Conservation (phyloP, 2,113 vertebrate genomes). For the Sakesphorus luctuosus region DNA sequence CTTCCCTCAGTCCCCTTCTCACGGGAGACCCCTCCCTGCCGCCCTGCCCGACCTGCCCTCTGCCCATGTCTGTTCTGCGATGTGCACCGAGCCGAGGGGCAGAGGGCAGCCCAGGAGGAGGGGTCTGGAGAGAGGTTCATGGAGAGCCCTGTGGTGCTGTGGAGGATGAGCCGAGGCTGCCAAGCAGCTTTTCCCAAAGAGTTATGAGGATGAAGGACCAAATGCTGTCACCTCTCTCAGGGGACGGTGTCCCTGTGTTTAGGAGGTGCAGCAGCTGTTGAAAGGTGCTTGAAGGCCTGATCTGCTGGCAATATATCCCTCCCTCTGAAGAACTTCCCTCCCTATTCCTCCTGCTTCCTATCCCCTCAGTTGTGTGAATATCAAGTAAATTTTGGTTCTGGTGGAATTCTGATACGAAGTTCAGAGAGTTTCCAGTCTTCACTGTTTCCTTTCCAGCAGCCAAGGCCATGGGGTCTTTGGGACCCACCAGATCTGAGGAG, state of each 20-base stretch:
- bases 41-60: not conserved
- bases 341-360: not conserved
- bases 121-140: accelerated
- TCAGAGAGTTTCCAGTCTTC: not conserved
- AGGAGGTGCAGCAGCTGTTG: not conserved
- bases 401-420: not conserved
- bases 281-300: not conserved
- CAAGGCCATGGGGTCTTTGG: not conserved
- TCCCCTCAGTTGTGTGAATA: not conserved
- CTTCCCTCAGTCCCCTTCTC: too few relatives aligned
- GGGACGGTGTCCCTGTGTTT: not conserved
- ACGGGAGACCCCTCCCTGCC: not conserved
- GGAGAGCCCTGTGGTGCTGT: not conserved
- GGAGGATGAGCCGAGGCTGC: not conserved
- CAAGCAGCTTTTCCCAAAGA: not conserved
- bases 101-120: not conserved
- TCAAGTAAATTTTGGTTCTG: not conserved
- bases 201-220: not conserved
- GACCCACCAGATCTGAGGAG: not conserved
- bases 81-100: not conserved
- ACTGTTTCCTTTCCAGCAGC: not conserved
- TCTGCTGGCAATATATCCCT: not conserved
- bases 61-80: accelerated
- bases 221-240: not conserved
- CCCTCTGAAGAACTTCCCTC: not conserved